Evolutionary conservation across 1,140 invertebrate genomes (phyloP), one percentile per base, ranked within the genome.

Genomic region (Adoxophyes honmai): DNA sequence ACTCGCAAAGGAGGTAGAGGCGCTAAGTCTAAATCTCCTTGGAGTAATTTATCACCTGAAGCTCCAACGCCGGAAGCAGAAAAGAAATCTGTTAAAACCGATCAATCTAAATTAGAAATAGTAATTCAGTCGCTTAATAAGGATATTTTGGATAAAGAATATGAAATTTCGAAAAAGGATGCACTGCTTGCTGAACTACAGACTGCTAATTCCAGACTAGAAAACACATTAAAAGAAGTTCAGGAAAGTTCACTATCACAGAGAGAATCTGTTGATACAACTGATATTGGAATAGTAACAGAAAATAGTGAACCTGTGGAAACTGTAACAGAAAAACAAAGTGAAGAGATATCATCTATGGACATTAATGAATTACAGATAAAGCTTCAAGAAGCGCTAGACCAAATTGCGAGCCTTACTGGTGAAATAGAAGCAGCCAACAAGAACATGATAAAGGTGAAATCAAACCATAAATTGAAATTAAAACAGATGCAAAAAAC

Each of bases 401-500:
- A 91, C 21, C 90, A 92, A 72, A 89, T 93, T 54, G 70, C 72
- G 14, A 91, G 91, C 70, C 81, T 95, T 1, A 93, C 92, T 58
- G 91, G 92, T 66, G 92, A 94, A 75, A 81, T 96, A 54, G 94
- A 95, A 55, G 92, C 94, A 57, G 90, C 92, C 4, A 96, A 96
- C 78, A 95, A 95, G 78, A 93, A 93, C 74, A 95, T 95, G 92
- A 93, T 97, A 34, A 97, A 96, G 89, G 89, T 96, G 16, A 96
- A 96, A 80, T 94, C 94, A 4, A 92, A 93, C 69, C 92, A 94
- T 68, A 95, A 94, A 73, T 91, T 92, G 33, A 96, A 96, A 90
- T 81, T 96, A 11, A 98, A 96, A 81, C 92, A 93, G 81, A 88
- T 97, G 69, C 95, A 96, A 68, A 96, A 96, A 67, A 94, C 96